These are phyloP conservation scores for Ornithoptera alexandrae DNA, from an alignment of 2,888 invertebrate species.

Conservation along the genomic window DNA sequence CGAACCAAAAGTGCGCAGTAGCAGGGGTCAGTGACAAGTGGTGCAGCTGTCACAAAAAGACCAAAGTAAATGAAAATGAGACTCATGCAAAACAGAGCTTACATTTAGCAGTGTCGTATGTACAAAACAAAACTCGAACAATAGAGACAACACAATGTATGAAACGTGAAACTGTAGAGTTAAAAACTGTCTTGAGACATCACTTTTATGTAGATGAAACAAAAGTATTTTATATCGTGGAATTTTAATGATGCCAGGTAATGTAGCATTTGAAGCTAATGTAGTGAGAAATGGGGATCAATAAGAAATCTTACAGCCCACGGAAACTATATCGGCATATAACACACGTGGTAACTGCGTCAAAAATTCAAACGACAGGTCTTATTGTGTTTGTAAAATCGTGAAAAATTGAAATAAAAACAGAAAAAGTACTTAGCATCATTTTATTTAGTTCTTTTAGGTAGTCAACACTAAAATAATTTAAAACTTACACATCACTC, in stretches of 20 bases:
- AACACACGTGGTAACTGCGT: constrained; percentile 51
- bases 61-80: constrained; percentile 51
- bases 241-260: constrained; percentile 82
- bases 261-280: constrained; percentile 83
- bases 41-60: constrained; percentile 85
- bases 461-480: constrained; percentile 22
- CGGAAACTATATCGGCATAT: constrained; percentile 64
- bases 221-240: constrained; percentile 77
- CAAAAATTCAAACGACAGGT: constrained; percentile 41
- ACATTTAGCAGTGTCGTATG: constrained; percentile 52
- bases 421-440: constrained; percentile 15
- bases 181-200: constrained; percentile 70
- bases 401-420: constrained; percentile 34
- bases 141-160: constrained; percentile 50
- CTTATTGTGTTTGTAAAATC: constrained; percentile 51
- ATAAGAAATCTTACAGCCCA: constrained; percentile 72
- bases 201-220: constrained; percentile 57
- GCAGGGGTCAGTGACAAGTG: constrained; percentile 84
- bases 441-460: constrained; percentile 20
- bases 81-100: constrained; percentile 66
- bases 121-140: constrained; percentile 42
- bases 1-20: constrained; percentile 82
- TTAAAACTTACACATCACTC: constrained; percentile 18
- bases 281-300: constrained; percentile 63
- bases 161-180: constrained; percentile 71